Evolutionary conservation across 2,888 invertebrate species (phyloP), one percentile per base, ranked within the genome.

Genomic region (Prosopocoilus inquinatus): DNA sequence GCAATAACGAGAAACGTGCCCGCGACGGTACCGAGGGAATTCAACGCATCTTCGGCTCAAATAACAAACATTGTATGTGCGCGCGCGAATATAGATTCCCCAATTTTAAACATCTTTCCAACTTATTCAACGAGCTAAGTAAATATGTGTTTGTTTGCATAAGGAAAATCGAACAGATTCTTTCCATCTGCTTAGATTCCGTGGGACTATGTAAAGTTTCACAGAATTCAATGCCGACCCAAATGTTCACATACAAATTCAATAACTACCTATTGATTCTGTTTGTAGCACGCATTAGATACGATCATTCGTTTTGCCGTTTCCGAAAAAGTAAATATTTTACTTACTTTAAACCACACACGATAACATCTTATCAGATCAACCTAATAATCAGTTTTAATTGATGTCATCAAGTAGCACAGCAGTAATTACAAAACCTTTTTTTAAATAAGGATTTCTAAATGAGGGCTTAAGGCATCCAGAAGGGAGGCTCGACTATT

Each of bases 61-160:
- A 69, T 66, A 69, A 69, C 70, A 71, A 70, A 70, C 68, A 71
- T 65, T 60, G 64, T 61, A 63, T 65, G 66, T 62, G 63, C 62
- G 62, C 65, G 66, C 62, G 61, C 67, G 70, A 71, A 72, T 71
- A 71, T 70, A 70, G 70, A 70, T 70, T 68, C 67, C 62, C 64
- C 63, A 64, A 67, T 70, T 70, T 71, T 69, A 68, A 66, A 68
- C 67, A 67, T 68, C 67, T 67, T 68, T 59, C 66, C 61, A 68
- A 68, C 67, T 70, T 69, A 69, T 67, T 70, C 70, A 63, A 66
- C 63, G 64, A 66, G 62, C 68, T 70, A 64, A 67, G 70, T 67
- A 71, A 72, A 72, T 65, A 70, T 65, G 65, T 69, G 70, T 67
- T 69, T 72, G 70, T 70, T 70, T 70, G 67, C 67, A 64, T 67